These are phyloP conservation scores for Copidosoma floridanum DNA, from an alignment of 1,140 invertebrate species.

Conservation along the genomic window DNA sequence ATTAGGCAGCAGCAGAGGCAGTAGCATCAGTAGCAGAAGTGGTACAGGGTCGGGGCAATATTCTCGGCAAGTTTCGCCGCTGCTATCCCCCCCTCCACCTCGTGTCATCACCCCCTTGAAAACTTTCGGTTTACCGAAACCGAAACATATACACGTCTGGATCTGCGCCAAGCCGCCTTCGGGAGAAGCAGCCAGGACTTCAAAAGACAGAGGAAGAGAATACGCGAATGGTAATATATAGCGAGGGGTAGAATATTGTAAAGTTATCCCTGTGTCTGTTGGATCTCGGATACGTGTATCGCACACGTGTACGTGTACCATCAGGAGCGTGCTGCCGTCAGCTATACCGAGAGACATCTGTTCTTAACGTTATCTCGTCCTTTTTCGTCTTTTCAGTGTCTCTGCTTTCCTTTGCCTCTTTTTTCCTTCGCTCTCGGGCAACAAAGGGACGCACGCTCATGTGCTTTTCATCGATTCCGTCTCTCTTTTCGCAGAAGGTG, in stretches of 20 bases:
- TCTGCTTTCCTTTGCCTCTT: conserved; percentile 1
- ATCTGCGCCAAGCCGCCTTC: conserved; percentile 2
- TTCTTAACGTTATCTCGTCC: conserved; percentile 46
- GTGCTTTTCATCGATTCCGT: not conserved
- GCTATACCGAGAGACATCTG: conserved; percentile 53
- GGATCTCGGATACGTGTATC: too few species aligned
- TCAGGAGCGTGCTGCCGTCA: too few species aligned
- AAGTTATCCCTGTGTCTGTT: conserved; percentile 29
- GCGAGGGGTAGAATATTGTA: conserved; percentile 30
- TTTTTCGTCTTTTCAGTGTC: conserved; percentile 12
- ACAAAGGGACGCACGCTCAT: not conserved
- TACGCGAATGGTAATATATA: too few species aligned
- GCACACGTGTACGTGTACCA: too few species aligned
- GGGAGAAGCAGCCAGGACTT: not conserved
- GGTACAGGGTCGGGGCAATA: too few species aligned
- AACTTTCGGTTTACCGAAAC: conserved; percentile 16
- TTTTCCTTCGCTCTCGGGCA: not conserved
- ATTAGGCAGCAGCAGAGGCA: too few species aligned
- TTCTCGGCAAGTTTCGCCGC: not conserved
- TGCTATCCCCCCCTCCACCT: too few species aligned
- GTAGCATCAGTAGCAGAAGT: too few species aligned
- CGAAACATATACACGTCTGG: conserved; percentile 16
- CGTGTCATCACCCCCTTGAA: not conserved
- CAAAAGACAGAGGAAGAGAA: not conserved
- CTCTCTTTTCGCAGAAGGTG: not conserved